A percentile compares a stretch with the other conserved stretches of the same genome.
phyloP scores from a whole-genome alignment of 2,888 invertebrate genomes.

The Sicus ferrugineus region DNA sequence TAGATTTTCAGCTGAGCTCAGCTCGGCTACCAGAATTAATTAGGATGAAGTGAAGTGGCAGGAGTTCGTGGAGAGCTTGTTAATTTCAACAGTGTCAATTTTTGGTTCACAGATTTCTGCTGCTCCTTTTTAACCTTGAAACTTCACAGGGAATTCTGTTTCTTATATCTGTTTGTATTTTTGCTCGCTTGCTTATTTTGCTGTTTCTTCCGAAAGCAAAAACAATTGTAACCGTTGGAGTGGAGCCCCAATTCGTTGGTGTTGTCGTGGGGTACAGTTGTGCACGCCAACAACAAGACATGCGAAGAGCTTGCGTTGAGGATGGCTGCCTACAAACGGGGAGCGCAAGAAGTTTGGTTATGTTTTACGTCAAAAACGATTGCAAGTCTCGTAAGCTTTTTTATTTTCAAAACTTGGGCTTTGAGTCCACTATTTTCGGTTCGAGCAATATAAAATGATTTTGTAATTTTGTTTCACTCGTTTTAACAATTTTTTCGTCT shows the following conservation, averaged over 20 bases:
- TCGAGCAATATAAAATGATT: not conserved
- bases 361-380: constrained; percentile 3
- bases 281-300: constrained; percentile 33
- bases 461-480: not conserved
- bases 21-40: constrained; percentile 12
- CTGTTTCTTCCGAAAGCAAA: constrained; percentile 16
- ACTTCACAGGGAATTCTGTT: not conserved
- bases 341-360: constrained; percentile 30
- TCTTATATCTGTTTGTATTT: constrained; percentile 12
- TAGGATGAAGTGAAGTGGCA: not conserved
- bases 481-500: too few species aligned
- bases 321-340: constrained; percentile 22
- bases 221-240: constrained; percentile 11
- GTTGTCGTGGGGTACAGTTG: constrained; percentile 40
- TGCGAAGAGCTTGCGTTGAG: not conserved
- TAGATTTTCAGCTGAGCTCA: constrained; percentile 13
- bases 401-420: not conserved
- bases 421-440: not conserved
- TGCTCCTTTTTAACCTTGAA: constrained; percentile 27
- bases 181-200: constrained; percentile 20
- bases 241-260: constrained; percentile 16
- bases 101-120: not conserved
- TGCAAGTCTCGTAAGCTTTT: not conserved
- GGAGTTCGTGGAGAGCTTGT: not conserved
- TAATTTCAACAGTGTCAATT: constrained; percentile 9